Evolutionary conservation across 2,888 invertebrate genomes (phyloP).

Genomic region (Cylloceria caligata): DNA sequence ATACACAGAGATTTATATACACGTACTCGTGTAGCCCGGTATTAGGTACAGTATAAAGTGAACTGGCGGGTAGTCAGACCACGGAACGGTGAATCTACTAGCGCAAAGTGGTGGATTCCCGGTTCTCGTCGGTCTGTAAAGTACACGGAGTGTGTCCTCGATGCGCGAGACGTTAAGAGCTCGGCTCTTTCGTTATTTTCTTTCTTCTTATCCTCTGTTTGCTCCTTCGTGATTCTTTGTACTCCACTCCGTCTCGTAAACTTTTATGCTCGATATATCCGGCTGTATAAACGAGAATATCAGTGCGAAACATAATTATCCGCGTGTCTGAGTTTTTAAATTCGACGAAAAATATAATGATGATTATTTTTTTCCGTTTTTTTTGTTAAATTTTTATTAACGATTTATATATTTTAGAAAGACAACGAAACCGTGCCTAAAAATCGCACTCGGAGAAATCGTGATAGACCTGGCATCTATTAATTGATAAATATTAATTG

Average conservation of each 20-base stretch:
- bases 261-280: constrained; percentile 47
- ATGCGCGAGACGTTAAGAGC: constrained; percentile 27
- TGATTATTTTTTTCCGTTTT: neutral
- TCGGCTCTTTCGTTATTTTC: neutral
- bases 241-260: constrained; percentile 35
- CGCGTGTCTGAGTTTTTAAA: constrained; percentile 11
- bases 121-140: constrained; percentile 35
- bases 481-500: too few relatives aligned
- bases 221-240: constrained; percentile 4
- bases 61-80: constrained; percentile 47
- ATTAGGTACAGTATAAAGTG: constrained; percentile 40
- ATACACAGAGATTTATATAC: constrained; percentile 17
- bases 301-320: constrained; percentile 22
- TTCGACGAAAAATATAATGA: neutral
- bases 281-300: neutral
- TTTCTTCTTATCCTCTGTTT: neutral
- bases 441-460: too few relatives aligned
- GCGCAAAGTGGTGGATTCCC: constrained; percentile 58
- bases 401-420: too few relatives aligned
- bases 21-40: constrained; percentile 22
- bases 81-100: constrained; percentile 61
- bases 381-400: too few relatives aligned
- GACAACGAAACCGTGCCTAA: too few relatives aligned
- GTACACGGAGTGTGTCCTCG: constrained; percentile 50
- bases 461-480: too few relatives aligned